Conservation (phyloP, 2,797 vertebrate genomes). For the Varecia variegata region DNA sequence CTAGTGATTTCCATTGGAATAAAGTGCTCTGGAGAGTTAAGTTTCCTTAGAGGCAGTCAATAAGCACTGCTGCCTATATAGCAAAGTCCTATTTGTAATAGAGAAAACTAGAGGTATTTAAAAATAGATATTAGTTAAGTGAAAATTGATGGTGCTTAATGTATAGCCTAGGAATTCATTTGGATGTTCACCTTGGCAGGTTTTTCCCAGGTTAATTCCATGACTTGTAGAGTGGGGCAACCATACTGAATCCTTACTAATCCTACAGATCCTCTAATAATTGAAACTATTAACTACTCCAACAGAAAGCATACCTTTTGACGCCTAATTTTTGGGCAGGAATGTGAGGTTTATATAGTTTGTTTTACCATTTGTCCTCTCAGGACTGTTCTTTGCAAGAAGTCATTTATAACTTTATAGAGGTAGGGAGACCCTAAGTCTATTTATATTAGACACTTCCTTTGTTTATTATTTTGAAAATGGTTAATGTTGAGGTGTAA, state of each 20-base stretch:
- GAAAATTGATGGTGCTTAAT: constrained; percentile 27
- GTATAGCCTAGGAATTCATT: background rate
- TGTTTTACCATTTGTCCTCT: constrained; percentile 21
- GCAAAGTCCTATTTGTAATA: constrained; percentile 1
- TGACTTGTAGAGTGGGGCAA: background rate
- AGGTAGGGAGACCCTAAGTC: background rate
- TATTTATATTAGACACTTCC: background rate
- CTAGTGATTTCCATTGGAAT: background rate
- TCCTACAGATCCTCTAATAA: background rate
- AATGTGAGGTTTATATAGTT: constrained; percentile 9
- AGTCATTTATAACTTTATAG: background rate
- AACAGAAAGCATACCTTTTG: constrained; percentile 7
- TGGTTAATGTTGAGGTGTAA: constrained; percentile 36
- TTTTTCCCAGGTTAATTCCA: constrained; percentile 28
- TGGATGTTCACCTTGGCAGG: background rate
- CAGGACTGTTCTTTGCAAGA: constrained; percentile 15
- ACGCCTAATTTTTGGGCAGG: background rate
- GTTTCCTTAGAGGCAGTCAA: background rate
- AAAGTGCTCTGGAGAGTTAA: background rate
- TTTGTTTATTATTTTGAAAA: constrained; percentile 46
- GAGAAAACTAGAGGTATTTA: constrained; percentile 44
- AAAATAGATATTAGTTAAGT: constrained; percentile 51
- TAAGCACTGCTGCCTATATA: background rate
- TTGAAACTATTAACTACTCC: background rate
- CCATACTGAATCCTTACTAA: background rate